These are phyloP conservation scores for Antheraea yamamai DNA, from an alignment of 2,888 invertebrate genomes.

Conservation along the genomic window DNA sequence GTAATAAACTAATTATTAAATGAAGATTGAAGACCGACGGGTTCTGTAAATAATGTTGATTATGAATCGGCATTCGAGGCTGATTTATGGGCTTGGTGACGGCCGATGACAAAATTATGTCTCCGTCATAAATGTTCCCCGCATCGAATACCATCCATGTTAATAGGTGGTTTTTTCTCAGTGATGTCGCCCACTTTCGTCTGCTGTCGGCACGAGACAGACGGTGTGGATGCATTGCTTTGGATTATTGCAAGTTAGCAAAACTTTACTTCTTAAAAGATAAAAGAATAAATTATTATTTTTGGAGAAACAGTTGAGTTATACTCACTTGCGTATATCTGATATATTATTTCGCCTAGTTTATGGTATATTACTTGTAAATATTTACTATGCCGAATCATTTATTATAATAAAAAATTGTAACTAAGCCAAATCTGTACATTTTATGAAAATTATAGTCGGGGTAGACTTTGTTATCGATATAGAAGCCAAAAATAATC, in stretches of 20 bases:
- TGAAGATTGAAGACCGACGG: slow-evolving; percentile 47
- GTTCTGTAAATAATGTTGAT: slow-evolving; percentile 48
- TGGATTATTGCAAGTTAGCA: slow-evolving; percentile 8
- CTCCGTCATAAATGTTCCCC: slow-evolving; percentile 58
- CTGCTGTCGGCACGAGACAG: slow-evolving; percentile 24
- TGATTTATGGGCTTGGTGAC: slow-evolving; percentile 53
- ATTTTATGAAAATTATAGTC: too few species aligned
- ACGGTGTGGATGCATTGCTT: slow-evolving; percentile 12
- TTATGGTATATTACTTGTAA: not conserved
- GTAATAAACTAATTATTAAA: slow-evolving; percentile 63
- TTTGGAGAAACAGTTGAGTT: not conserved
- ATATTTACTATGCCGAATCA: not conserved
- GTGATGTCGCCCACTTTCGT: slow-evolving; percentile 42
- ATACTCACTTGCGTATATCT: not conserved
- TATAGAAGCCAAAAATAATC: too few species aligned
- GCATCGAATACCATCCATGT: slow-evolving; percentile 57
- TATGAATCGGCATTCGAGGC: slow-evolving; percentile 50
- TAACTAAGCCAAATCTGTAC: too few species aligned
- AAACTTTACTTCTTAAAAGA: not conserved
- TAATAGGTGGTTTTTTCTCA: slow-evolving; percentile 57
- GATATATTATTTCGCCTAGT: not conserved
- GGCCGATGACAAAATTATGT: slow-evolving; percentile 61
- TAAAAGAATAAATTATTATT: not conserved
- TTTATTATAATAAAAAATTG: too few species aligned
- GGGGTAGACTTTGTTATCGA: too few species aligned